Evolutionary conservation across 2,888 invertebrate species (phyloP).

Genomic region (Acanthopleura granulata): DNA sequence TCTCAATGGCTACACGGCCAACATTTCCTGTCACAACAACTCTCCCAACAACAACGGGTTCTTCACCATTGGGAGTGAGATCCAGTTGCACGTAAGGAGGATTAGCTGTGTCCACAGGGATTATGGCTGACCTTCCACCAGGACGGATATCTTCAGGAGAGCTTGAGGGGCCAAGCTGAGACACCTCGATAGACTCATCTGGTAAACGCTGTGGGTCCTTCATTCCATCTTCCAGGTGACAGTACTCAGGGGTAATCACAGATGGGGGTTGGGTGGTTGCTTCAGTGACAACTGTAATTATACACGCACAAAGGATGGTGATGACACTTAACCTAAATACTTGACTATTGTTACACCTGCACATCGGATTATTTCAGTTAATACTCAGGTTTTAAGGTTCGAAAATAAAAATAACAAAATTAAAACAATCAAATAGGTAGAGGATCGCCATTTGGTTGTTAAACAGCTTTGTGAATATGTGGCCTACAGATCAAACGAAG

Average conservation of each 20-base stretch:
- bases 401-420: too few species aligned
- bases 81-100: not conserved
- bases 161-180: not conserved
- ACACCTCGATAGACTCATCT: not conserved
- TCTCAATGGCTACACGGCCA: not conserved
- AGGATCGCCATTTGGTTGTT: too few species aligned
- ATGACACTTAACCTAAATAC: too few species aligned
- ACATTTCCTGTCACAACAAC: not conserved
- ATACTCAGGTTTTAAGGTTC: too few species aligned
- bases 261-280: too few species aligned
- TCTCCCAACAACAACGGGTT: not conserved
- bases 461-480: too few species aligned
- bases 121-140: not conserved
- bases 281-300: too few species aligned
- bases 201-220: conserved; percentile 2
- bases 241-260: not conserved
- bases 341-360: too few species aligned
- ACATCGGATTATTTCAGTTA: too few species aligned
- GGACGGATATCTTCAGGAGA: conserved; percentile 14
- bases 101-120: not conserved
- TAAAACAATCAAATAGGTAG: too few species aligned
- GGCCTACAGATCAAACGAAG: too few species aligned
- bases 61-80: conserved; percentile 7
- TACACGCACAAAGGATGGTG: too few species aligned
- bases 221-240: conserved; percentile 13